Evolutionary conservation across 92 coral and sea anemone genomes (phyloP), one percentile per base, ranked within the genome.

Genomic region (Diadumene lineata): DNA sequence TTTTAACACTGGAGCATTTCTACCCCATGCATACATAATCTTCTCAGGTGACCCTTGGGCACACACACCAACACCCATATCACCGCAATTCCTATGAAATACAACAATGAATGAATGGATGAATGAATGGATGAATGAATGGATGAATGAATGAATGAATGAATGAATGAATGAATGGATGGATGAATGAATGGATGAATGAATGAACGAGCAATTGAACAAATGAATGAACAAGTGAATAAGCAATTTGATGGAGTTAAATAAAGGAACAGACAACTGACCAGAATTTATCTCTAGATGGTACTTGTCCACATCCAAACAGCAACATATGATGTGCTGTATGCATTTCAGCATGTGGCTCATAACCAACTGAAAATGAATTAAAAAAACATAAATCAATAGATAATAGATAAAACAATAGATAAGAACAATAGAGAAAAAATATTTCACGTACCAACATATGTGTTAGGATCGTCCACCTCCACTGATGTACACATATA

Each of bases 1-100:
- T 25, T 79, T 75, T 48, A 96, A 71, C 24, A 63, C 79, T 13
- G 92, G 93, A 17, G 99, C 99, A 86, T 96, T 93, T 82, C 89
- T 82, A 51, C 96, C 99, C 99, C 99, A 96, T 6, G 99, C 99
- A 80, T 96, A 96, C 87, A 96, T 62, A 34, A 96, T 96, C 72
- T 87, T 89, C 76, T 87, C 88, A 44, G 75, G 69, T 56, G 74
- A 63, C 2, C 91, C 89, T 21, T 57, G 43, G 6, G 66, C 76
- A 78, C 99, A 96, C 10, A 88, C 85, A 31, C 96, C 98, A 18
- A 43, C 66, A 57, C 97, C 97, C 99, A 96, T 96, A 61, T 96
- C 97, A 53, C 97, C 97, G 84, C 98, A 94, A 69, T 92, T 88
- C 98, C 98, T 94, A 77, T 7, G 30, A 62, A 7, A 53, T 23